phyloP scores from a whole-genome alignment of 2,113 vertebrate genomes.

The Halcyon malimbica region DNA sequence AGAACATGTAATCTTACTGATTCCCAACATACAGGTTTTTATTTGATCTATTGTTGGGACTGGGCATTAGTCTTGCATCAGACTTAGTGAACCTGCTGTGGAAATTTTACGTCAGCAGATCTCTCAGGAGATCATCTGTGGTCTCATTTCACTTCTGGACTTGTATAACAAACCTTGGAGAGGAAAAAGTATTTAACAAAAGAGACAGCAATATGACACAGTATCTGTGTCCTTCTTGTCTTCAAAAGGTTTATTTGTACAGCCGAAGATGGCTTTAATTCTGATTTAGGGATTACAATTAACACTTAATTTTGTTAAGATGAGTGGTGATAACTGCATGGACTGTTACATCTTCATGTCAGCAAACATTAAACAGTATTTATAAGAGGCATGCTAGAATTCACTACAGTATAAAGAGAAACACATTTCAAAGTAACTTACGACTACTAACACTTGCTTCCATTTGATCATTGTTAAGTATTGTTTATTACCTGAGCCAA shows the following conservation, averaged over 20 bases:
- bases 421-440: conserved; percentile 12
- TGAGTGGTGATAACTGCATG: background rate
- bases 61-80: accelerated
- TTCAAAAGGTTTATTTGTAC: background rate
- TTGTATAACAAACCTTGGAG: background rate
- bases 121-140: background rate
- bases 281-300: background rate
- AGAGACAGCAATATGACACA: background rate
- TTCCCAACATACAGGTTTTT: background rate
- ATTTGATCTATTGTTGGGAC: background rate
- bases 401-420: background rate
- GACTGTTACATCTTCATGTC: background rate
- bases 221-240: background rate
- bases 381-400: background rate
- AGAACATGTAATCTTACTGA: background rate
- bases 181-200: background rate
- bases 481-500: conserved; percentile 31
- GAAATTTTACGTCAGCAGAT: background rate
- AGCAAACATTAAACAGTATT: background rate
- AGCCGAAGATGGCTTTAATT: background rate
- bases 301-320: background rate
- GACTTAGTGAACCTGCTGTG: background rate
- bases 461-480: conserved; percentile 55
- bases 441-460: background rate
- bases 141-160: background rate